A percentile compares a stretch with the other conserved stretches of the same genome.
Conservation (phyloP, 2,113 vertebrate species). For the Podarcis muralis region DNA sequence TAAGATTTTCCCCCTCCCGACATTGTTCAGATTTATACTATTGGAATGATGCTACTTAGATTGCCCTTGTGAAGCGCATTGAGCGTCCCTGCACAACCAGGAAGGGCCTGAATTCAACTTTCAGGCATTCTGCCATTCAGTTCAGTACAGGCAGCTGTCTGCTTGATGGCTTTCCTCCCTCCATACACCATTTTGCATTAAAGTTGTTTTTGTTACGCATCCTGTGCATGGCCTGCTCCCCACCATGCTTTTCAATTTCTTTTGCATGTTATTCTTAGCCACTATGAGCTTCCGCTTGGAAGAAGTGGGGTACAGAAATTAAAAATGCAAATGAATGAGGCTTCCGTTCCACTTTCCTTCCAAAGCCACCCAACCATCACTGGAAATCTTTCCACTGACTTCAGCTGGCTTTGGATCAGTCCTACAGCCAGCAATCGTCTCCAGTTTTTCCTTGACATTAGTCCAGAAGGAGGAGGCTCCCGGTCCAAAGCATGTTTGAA, state of each 20-base stretch:
- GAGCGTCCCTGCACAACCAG: too few species aligned
- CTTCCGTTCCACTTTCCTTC: accelerated
- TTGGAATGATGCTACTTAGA: not conserved
- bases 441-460: slow-evolving; percentile 12
- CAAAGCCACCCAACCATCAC: not conserved
- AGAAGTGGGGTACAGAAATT: not conserved
- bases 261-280: not conserved
- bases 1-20: not conserved
- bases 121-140: too few species aligned
- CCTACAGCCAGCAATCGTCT: accelerated
- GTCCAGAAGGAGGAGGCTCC: slow-evolving; percentile 8
- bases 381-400: not conserved
- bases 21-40: not conserved
- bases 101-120: too few species aligned
- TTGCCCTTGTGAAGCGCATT: not conserved
- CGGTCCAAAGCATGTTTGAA: slow-evolving; percentile 44
- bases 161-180: too few species aligned
- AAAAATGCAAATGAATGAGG: not conserved
- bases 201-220: too few species aligned
- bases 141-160: too few species aligned
- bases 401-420: not conserved
- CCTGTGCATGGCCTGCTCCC: not conserved
- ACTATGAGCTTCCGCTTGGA: not conserved
- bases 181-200: not conserved
- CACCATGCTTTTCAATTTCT: not conserved